Evolutionary conservation across 2,888 invertebrate species (phyloP).

Genomic region (Mythimna ferrago): DNA sequence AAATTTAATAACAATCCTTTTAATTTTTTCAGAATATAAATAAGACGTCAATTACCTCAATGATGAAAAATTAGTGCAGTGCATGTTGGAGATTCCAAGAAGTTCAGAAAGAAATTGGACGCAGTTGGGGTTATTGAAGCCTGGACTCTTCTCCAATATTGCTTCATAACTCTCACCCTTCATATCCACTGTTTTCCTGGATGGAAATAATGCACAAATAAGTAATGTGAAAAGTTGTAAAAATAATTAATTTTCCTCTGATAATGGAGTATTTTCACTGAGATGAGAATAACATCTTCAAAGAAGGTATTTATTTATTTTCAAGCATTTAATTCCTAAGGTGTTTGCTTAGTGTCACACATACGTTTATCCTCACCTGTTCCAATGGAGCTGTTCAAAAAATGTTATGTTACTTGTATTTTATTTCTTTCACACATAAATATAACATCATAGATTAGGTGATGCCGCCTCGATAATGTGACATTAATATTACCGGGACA

Average conservation of each 20-base stretch:
- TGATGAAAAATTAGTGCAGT: conserved; percentile 93
- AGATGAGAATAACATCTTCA: conserved; percentile 71
- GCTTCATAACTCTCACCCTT: conserved; percentile 95
- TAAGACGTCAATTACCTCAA: conserved; percentile 89
- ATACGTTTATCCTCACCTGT: conserved; percentile 89
- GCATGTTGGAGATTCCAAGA: conserved; percentile 93
- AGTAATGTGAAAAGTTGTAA: conserved; percentile 62
- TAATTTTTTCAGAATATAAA: background rate
- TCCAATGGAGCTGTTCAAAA: conserved; percentile 90
- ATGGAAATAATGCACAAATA: conserved; percentile 71
- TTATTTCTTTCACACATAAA: conserved; percentile 89
- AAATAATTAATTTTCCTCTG: conserved; percentile 70
- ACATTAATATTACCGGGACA: conserved; percentile 87
- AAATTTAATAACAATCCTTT: background rate
- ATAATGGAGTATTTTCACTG: conserved; percentile 74
- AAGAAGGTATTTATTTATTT: conserved; percentile 74
- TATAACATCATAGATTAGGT: conserved; percentile 87
- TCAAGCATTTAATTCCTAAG: conserved; percentile 77
- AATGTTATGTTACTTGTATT: conserved; percentile 88
- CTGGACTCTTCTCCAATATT: conserved; percentile 95
- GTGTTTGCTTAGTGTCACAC: conserved; percentile 83
- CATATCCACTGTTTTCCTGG: conserved; percentile 95
- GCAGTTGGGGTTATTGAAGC: conserved; percentile 97
- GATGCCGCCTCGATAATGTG: conserved; percentile 87
- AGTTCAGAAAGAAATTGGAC: conserved; percentile 95